Evolutionary conservation across 2,888 invertebrate species (phyloP), one percentile per base, ranked within the genome.

Genomic region (Eugnorisma glareosa): DNA sequence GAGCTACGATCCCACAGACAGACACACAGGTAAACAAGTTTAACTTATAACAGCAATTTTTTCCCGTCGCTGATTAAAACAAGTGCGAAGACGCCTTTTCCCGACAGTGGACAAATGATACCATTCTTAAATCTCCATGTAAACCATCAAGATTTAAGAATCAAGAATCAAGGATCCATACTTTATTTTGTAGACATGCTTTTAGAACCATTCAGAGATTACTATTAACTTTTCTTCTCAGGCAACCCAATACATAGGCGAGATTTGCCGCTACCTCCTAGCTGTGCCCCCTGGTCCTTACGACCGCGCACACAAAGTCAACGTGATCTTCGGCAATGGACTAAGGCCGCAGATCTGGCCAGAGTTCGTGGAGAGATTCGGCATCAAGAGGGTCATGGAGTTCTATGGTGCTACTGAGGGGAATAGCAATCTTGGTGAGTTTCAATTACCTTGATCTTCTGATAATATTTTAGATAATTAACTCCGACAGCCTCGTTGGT

Each of bases 331-430:
- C 88, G 99, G 99, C 48, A 99, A 99, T 91, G 99, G 99, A 0
- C 96, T 99, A 75, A 97, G 99, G 80, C 98, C 99, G 0, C 98
- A 99, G 94, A 99, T 99, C 85, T 99, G 99, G 99, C 95, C 97
- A 73, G 97, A 98, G 89, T 99, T 99, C 92, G 97, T 98, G 2
- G 96, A 98, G 13, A 97, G 97, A 40, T 97, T 97, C 91, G 97
- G 97, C 45, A 97, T 99, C 5, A 96, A 97, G 71, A 96, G 97
- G 57, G 98, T 99, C 63, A 98, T 98, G 70, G 99, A 99, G 95
- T 98, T 99, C 91, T 99, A 99, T 93, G 99, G 99, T 1, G 98
- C 99, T 1, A 99, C 99, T 0, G 99, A 99, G 94, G 99, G 99
- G 81, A 99, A 99, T 92, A 98, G 99, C 48, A 99, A 99, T 96